Evolutionary conservation across 2,797 vertebrate species (phyloP).

Genomic region (Silurus aristotelis): DNA sequence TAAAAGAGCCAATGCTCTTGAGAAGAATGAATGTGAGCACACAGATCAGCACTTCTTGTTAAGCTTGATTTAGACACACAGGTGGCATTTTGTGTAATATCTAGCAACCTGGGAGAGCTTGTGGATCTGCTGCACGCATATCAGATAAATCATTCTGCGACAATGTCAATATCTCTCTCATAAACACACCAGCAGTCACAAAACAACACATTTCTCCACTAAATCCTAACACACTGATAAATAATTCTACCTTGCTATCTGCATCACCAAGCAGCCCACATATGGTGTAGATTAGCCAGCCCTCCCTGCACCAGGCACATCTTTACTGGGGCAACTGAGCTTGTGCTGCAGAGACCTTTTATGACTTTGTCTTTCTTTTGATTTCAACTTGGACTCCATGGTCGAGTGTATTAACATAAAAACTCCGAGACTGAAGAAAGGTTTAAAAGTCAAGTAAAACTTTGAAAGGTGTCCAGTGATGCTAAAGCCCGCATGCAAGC

Average conservation of each 20-base stretch:
- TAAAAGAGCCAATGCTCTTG: neutral
- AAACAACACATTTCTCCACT: conserved; percentile 9
- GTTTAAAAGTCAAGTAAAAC: conserved; percentile 46
- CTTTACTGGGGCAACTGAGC: conserved; percentile 41
- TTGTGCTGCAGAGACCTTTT: conserved; percentile 36
- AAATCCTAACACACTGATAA: conserved; percentile 1
- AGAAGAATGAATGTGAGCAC: conserved; percentile 12
- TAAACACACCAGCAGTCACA: conserved; percentile 8
- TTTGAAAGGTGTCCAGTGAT: conserved; percentile 45
- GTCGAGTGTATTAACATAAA: conserved; percentile 50
- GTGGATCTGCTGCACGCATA: conserved; percentile 16
- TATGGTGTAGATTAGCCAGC: conserved; percentile 53
- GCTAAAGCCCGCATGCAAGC: conserved; percentile 17
- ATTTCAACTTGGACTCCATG: conserved; percentile 54
- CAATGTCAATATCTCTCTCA: conserved; percentile 34
- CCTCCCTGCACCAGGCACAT: conserved; percentile 37
- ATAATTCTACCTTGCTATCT: conserved; percentile 10
- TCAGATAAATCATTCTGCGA: no score
- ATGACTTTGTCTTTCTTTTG: conserved; percentile 53
- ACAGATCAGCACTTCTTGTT: neutral
- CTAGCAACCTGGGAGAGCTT: conserved; percentile 26
- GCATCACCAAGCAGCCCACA: conserved; percentile 41
- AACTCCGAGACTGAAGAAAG: conserved; percentile 41
- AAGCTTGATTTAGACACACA: conserved; percentile 39
- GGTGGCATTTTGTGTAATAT: conserved; percentile 37